These are phyloP conservation scores for Semnornis frantzii DNA, from an alignment of 2,113 vertebrate genomes.

Conservation along the genomic window DNA sequence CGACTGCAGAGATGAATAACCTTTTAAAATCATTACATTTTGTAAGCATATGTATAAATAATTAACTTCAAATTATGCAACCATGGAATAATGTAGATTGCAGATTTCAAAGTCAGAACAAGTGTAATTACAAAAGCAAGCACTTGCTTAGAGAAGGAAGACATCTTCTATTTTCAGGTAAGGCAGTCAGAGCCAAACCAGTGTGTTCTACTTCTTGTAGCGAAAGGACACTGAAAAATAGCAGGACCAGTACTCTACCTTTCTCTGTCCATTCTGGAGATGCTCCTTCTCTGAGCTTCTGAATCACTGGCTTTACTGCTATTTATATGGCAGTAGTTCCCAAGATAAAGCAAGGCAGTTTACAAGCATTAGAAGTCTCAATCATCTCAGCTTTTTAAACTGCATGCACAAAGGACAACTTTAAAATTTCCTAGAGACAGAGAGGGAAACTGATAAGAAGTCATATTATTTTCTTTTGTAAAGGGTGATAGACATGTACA, in stretches of 20 bases:
- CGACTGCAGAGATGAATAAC: background rate
- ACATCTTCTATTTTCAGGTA: background rate
- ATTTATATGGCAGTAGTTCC: background rate
- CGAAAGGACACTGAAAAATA: background rate
- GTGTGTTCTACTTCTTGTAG: background rate
- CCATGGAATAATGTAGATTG: background rate
- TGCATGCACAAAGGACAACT: background rate
- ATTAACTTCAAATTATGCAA: conserved; percentile 52
- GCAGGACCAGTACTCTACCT: background rate
- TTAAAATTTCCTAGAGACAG: background rate
- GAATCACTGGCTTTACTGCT: background rate
- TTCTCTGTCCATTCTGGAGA: background rate
- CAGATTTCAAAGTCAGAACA: conserved; percentile 9
- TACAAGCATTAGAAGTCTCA: background rate
- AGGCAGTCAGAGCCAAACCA: background rate
- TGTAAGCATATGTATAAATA: conserved; percentile 43
- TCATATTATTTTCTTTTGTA: background rate
- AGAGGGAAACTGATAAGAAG: background rate
- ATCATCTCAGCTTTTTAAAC: background rate
- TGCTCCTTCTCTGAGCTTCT: background rate
- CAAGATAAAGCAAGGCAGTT: background rate
- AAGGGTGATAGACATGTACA: background rate
- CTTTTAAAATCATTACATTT: conserved; percentile 48
- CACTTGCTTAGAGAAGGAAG: background rate
- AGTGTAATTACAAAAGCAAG: background rate